A percentile compares a stretch with the other conserved stretches of the same genome.
These are phyloP conservation scores for Yponomeuta malinellus DNA, from an alignment of 2,888 invertebrate species.

Conservation along the genomic window DNA sequence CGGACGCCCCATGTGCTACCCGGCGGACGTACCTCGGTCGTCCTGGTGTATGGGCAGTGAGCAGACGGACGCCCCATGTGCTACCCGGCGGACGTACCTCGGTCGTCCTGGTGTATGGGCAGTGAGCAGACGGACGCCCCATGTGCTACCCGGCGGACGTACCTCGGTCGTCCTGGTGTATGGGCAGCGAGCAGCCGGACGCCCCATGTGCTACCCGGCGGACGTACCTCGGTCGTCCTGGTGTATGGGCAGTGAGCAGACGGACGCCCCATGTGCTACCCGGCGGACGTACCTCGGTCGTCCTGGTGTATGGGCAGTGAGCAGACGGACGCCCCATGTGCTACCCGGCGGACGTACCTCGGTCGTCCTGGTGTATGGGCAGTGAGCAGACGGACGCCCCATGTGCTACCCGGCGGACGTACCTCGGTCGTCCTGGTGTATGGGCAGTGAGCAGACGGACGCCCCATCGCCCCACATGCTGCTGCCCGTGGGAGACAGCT, in stretches of 20 bases:
- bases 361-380: slow-evolving; percentile 35
- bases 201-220: no score
- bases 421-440: slow-evolving; percentile 39
- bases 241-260: slow-evolving; percentile 25
- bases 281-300: slow-evolving; percentile 30
- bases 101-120: slow-evolving; percentile 35
- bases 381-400: slow-evolving; percentile 31
- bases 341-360: slow-evolving; percentile 28
- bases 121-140: slow-evolving; percentile 36
- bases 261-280: no score
- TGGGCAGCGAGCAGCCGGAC: slow-evolving; percentile 41
- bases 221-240: slow-evolving; percentile 32
- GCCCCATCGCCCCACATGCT: slow-evolving; percentile 49
- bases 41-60: no score
- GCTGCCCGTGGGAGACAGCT: slow-evolving; percentile 55
- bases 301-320: slow-evolving; percentile 27
- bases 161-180: slow-evolving; percentile 39
- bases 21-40: no score
- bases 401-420: slow-evolving; percentile 3
- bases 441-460: slow-evolving; percentile 44
- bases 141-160: slow-evolving; percentile 3
- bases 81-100: slow-evolving; percentile 28
- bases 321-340: no score
- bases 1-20: no score
- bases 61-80: no score